Percentiles rank a stretch among this genome's conserved stretches.
These are phyloP conservation scores for Heptranchias perlo DNA, from an alignment of 2,113 vertebrate species.

Conservation along the genomic window DNA sequence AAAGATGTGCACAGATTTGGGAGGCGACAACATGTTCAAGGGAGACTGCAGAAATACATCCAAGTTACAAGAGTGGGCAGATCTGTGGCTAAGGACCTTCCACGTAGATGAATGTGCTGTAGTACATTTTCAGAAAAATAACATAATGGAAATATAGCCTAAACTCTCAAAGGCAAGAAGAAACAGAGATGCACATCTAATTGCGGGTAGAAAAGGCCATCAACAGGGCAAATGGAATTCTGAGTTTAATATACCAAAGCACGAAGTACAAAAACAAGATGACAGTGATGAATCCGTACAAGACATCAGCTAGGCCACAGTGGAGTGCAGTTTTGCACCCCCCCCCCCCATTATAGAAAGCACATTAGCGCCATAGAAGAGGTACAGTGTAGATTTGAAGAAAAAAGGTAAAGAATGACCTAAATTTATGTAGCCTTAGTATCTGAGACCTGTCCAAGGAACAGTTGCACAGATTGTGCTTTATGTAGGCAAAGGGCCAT, in stretches of 20 bases:
- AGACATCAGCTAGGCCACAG: neutral
- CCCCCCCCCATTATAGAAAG: neutral
- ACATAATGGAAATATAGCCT: neutral
- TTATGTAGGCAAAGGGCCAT: neutral
- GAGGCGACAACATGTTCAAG: neutral
- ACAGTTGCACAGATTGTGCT: neutral
- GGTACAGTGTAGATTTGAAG: neutral
- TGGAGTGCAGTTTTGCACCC: neutral
- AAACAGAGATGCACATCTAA: neutral
- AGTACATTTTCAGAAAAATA: neutral
- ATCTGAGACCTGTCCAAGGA: neutral
- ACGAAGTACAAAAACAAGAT: neutral
- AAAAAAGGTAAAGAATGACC: no score
- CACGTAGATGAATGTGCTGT: neutral
- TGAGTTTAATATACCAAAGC: neutral
- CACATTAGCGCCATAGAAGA: neutral
- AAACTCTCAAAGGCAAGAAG: neutral
- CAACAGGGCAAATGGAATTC: neutral
- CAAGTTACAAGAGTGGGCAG: neutral
- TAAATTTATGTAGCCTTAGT: no score
- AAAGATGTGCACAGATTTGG: neutral
- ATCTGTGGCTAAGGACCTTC: neutral
- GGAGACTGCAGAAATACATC: constrained; percentile 1
- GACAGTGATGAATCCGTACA: neutral
- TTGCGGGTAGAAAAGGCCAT: neutral